Conservation (phyloP, 2,113 vertebrate genomes). For the Periophthalmus modestus region DNA sequence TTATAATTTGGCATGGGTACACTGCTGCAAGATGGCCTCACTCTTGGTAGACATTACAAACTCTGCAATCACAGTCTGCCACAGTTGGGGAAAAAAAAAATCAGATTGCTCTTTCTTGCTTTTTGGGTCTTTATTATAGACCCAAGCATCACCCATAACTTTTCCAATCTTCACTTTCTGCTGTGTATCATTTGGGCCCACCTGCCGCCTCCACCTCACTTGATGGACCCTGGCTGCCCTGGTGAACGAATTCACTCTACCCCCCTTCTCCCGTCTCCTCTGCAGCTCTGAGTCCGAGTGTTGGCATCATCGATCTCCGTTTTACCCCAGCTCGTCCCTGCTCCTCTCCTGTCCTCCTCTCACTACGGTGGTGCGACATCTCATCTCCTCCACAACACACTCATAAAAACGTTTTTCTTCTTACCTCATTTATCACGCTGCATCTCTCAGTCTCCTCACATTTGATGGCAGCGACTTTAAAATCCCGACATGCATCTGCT, state of each 20-base stretch:
- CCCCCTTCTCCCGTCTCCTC: slow-evolving; percentile 9
- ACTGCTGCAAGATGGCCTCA: neutral
- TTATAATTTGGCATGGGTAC: neutral
- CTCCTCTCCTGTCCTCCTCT: slow-evolving; percentile 13
- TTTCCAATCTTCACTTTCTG: slow-evolving; percentile 29
- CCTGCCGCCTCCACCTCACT: slow-evolving; percentile 12
- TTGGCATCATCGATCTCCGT: slow-evolving; percentile 46
- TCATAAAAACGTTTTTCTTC: slow-evolving; percentile 42
- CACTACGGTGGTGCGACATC: slow-evolving; percentile 21
- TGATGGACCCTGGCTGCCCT: slow-evolving; percentile 2
- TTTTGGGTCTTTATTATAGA: slow-evolving; percentile 10
- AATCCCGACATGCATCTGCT: neutral
- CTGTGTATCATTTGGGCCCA: slow-evolving; percentile 33
- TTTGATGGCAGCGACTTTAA: slow-evolving; percentile 11
- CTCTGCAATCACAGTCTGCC: neutral
- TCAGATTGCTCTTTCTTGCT: neutral
- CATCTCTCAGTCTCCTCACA: slow-evolving; percentile 28
- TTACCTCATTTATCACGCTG: slow-evolving; percentile 49
- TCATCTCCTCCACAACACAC: slow-evolving; percentile 37
- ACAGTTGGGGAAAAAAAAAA: slow-evolving; percentile 10
- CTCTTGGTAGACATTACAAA: neutral
- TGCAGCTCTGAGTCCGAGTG: slow-evolving; percentile 13
- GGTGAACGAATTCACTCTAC: slow-evolving; percentile 35
- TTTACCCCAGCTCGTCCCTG: slow-evolving; percentile 44
- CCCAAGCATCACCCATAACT: slow-evolving; percentile 11